phyloP scores from a whole-genome alignment of 2,113 vertebrate genomes.

The Sinocyclocheilus maitianheensis region DNA sequence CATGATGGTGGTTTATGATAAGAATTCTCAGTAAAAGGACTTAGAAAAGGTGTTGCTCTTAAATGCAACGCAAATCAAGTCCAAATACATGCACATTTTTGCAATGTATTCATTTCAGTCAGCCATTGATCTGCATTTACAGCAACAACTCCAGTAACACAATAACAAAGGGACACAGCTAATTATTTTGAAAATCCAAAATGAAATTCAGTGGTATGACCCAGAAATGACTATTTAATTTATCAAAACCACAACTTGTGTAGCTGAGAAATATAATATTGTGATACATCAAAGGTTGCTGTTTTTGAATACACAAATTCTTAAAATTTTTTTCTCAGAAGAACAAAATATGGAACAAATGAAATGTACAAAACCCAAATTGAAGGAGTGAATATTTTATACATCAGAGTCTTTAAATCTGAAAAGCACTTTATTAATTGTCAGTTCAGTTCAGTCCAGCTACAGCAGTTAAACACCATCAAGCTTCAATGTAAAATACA shows the following conservation, averaged over 20 bases:
- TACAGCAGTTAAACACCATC: not conserved
- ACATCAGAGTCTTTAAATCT: not conserved
- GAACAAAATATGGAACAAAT: not conserved
- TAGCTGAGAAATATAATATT: not conserved
- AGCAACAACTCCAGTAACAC: not conserved
- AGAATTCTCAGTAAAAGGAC: not conserved
- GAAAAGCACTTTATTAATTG: slow-evolving; percentile 48
- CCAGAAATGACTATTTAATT: not conserved
- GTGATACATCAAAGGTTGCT: not conserved
- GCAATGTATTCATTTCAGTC: not conserved
- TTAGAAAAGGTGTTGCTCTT: not conserved
- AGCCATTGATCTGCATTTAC: not conserved
- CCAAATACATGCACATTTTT: not conserved
- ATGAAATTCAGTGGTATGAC: not conserved
- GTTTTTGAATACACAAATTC: not conserved
- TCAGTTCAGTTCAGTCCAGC: slow-evolving; percentile 4
- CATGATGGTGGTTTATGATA: not conserved
- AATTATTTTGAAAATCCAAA: not conserved
- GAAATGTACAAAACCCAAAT: not conserved
- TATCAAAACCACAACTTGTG: not conserved
- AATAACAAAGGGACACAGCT: not conserved
- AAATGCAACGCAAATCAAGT: not conserved
- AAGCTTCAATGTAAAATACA: not conserved
- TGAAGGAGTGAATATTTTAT: not conserved
- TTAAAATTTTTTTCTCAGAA: not conserved